These are phyloP conservation scores for Emesis russula DNA, from an alignment of 2,888 invertebrate species.

Conservation along the genomic window DNA sequence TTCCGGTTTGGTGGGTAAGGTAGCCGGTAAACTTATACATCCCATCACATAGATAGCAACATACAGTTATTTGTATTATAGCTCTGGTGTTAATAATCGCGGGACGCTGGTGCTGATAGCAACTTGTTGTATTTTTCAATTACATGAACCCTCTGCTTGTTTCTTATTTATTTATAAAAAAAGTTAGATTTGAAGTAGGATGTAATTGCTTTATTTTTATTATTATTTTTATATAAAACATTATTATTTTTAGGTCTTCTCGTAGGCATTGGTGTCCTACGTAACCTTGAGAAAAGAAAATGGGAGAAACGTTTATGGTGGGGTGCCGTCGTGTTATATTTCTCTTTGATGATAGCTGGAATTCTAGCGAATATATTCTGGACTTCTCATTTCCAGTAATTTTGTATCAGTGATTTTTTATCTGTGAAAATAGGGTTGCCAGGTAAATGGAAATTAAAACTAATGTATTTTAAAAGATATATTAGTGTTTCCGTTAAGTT, in stretches of 20 bases:
- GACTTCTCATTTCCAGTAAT: slow-evolving; percentile 91
- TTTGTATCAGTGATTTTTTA: slow-evolving; percentile 7
- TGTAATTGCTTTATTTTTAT: too few species aligned
- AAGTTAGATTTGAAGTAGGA: too few species aligned
- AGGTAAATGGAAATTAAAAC: neutral
- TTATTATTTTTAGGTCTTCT: slow-evolving; percentile 96
- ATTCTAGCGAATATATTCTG: slow-evolving; percentile 98
- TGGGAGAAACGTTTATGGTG: slow-evolving; percentile 99
- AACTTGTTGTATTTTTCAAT: too few species aligned
- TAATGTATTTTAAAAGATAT: neutral
- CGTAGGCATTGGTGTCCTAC: slow-evolving; percentile 98
- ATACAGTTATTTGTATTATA: too few species aligned
- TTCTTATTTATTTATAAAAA: too few species aligned
- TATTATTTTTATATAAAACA: neutral
- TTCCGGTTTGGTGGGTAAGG: too few species aligned
- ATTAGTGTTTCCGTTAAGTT: neutral
- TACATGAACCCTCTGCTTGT: too few species aligned
- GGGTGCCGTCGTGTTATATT: slow-evolving; percentile 97
- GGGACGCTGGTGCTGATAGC: too few species aligned
- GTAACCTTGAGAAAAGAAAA: slow-evolving; percentile 98
- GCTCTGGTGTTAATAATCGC: too few species aligned
- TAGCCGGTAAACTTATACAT: too few species aligned
- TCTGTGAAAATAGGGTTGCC: neutral
- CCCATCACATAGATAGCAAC: too few species aligned
- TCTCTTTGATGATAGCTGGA: slow-evolving; percentile 97